A percentile compares a stretch with the other conserved stretches of the same genome.
phyloP scores from a whole-genome alignment of 1,140 invertebrate genomes.

The Zophobas morio region DNA sequence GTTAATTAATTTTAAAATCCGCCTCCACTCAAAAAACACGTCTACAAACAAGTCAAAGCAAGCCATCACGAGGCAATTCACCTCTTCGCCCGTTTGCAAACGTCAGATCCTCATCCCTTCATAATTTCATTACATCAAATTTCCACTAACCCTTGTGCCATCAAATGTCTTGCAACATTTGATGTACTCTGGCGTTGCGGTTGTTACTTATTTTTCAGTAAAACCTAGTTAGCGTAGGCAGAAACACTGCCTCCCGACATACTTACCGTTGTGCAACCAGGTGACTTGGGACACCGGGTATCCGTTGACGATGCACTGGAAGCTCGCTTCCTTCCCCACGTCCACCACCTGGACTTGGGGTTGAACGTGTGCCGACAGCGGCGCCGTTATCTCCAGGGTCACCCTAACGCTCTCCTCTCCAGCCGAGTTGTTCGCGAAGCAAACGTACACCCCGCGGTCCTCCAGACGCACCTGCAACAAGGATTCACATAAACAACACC shows the following conservation, averaged over 20 bases:
- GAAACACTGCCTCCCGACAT: no score
- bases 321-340: conserved; percentile 83
- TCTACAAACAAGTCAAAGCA: background rate
- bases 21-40: background rate
- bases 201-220: no score
- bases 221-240: no score
- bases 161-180: conserved; percentile 86
- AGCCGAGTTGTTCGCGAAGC: conserved; percentile 89
- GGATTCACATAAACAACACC: conserved; percentile 9
- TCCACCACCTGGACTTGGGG: conserved; percentile 85
- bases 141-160: conserved; percentile 78
- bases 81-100: background rate
- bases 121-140: conserved; percentile 3
- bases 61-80: background rate
- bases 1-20: background rate
- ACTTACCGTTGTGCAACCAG: conserved; percentile 83
- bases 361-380: conserved; percentile 80
- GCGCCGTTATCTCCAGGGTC: conserved; percentile 74
- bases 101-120: background rate
- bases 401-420: conserved; percentile 88
- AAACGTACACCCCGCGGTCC: conserved; percentile 87
- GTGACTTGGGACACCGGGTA: conserved; percentile 84
- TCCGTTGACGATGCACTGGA: conserved; percentile 89
- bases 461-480: conserved; percentile 74
- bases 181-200: conserved; percentile 86